A percentile compares a stretch with the other conserved stretches of the same genome.
These are phyloP conservation scores for Pentalonia nigronervosa DNA, from an alignment of 1,140 invertebrate species.

Conservation along the genomic window DNA sequence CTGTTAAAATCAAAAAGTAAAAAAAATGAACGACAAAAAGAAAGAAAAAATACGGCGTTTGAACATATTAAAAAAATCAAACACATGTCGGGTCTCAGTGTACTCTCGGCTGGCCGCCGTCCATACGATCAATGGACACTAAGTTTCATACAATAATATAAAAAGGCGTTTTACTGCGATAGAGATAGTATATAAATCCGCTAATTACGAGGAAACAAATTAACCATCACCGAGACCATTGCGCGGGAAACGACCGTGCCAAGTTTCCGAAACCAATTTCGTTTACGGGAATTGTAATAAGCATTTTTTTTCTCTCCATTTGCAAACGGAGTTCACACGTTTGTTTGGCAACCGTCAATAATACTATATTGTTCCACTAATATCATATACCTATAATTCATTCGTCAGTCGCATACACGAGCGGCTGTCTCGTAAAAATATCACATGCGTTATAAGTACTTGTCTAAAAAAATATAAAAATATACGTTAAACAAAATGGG, in stretches of 20 bases:
- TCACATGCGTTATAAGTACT: background rate
- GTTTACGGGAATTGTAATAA: background rate
- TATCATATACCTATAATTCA: background rate
- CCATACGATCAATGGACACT: background rate
- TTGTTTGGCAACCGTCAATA: conserved; percentile 13
- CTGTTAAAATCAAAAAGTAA: background rate
- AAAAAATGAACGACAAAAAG: background rate
- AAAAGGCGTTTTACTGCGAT: background rate
- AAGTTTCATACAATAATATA: background rate
- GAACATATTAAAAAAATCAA: background rate
- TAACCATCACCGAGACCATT: conserved; percentile 27
- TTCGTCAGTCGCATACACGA: background rate
- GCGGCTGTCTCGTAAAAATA: background rate
- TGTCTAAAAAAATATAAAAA: background rate
- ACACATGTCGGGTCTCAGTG: background rate
- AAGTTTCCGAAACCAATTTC: conserved; percentile 32
- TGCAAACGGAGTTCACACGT: background rate
- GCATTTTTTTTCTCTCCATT: conserved; percentile 4
- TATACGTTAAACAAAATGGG: background rate
- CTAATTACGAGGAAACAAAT: conserved; percentile 37
- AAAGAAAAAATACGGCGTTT: background rate
- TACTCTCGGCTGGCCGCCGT: background rate
- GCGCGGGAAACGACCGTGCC: background rate
- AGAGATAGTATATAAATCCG: background rate
- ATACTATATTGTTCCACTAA: background rate